Percentiles rank a stretch among this genome's conserved stretches.
phyloP scores from a whole-genome alignment of 1,140 invertebrate genomes.

The Drosophila arawakana region DNA sequence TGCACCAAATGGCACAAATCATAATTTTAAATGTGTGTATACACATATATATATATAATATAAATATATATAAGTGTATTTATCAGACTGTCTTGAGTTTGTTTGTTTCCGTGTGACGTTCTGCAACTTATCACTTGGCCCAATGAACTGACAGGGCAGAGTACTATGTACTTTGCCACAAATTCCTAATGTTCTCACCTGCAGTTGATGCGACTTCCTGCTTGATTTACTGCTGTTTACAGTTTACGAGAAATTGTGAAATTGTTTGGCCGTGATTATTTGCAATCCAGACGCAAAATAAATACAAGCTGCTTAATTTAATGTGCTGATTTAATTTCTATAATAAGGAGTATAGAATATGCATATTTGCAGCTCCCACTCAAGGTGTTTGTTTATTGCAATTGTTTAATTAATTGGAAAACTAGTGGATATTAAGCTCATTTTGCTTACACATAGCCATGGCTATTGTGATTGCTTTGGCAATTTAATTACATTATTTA shows the following conservation, averaged over 20 bases:
- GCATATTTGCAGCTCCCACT: slow-evolving; percentile 50
- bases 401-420: slow-evolving; percentile 81
- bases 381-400: slow-evolving; percentile 68
- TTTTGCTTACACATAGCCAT: slow-evolving; percentile 14
- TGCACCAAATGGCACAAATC: slow-evolving; percentile 74
- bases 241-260: slow-evolving; percentile 50
- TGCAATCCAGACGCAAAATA: slow-evolving; percentile 33
- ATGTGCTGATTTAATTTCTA: slow-evolving; percentile 46
- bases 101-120: neutral
- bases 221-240: slow-evolving; percentile 80
- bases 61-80: neutral
- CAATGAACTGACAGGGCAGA: slow-evolving; percentile 48
- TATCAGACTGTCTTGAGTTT: slow-evolving; percentile 2
- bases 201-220: slow-evolving; percentile 51
- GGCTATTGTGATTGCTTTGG: slow-evolving; percentile 49
- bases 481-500: slow-evolving; percentile 79
- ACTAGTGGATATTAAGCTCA: slow-evolving; percentile 35
- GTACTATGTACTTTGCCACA: slow-evolving; percentile 6
- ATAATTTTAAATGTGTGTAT: slow-evolving; percentile 74
- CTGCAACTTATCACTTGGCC: slow-evolving; percentile 54
- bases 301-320: slow-evolving; percentile 38
- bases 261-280: no score
- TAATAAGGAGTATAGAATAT: slow-evolving; percentile 22
- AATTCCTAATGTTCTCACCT: slow-evolving; percentile 46
- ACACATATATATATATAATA: neutral